phyloP scores from a whole-genome alignment of 2,113 vertebrate species.

The Madoqua kirkii region DNA sequence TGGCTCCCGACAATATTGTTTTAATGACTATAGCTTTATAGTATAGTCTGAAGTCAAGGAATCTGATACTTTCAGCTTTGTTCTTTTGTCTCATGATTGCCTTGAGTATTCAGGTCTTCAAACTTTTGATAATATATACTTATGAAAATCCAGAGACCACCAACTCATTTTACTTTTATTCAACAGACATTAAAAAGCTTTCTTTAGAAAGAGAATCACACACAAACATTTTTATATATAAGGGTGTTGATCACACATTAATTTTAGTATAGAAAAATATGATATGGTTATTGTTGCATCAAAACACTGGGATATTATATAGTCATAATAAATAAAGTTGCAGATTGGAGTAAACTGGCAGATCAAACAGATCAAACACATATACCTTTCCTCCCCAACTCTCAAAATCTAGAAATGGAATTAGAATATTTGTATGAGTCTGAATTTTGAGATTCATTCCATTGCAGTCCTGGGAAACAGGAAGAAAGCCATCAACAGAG shows the following conservation, averaged over 20 bases:
- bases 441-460: conserved; percentile 1
- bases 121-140: neutral
- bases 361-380: neutral
- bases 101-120: neutral
- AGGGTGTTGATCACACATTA: neutral
- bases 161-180: conserved; percentile 27
- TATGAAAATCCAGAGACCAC: neutral
- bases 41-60: neutral
- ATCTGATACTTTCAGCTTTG: neutral
- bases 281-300: neutral
- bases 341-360: neutral
- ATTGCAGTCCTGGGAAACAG: neutral
- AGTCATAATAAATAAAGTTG: neutral
- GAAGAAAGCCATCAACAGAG: neutral
- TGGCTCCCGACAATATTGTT: neutral
- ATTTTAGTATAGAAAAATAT: conserved; percentile 22
- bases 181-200: neutral
- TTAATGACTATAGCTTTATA: neutral
- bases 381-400: neutral
- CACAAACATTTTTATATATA: neutral
- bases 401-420: neutral
- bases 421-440: neutral
- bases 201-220: neutral
- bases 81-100: neutral
- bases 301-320: neutral